Evolutionary conservation across 64 coral and sea anemone genomes (phyloP), one percentile per base, ranked within the genome.

Genomic region (Stichodactyla helianthus): DNA sequence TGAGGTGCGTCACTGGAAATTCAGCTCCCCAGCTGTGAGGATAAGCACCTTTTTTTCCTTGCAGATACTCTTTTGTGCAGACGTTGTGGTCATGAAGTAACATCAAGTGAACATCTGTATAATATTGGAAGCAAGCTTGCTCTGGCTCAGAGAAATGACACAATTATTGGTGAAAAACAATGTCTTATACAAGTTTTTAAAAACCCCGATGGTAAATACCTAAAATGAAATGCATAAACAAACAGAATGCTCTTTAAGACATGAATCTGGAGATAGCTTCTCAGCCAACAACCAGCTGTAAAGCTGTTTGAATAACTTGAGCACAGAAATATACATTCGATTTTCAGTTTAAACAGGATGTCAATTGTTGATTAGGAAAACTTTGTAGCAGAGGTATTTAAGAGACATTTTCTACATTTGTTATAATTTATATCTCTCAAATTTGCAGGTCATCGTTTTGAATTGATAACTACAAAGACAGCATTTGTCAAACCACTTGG

Each of bases 101-200:
- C 91, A 7, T 82, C 68, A 26, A 79, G 84, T 78, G 87, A 84
- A 80, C 83, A 96, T 53, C 79, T 96, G 10, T 56, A 85, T 12
- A 93, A 87, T 54, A 85, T 87, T 19, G 90, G 87, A 17, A 96
- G 94, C 59, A 96, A 96, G 53, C 79, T 93, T 71, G 88, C 94
- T 50, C 60, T 96, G 70, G 53, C 91, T 70, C 84, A 89, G 84
- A 93, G 94, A 79, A 96, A 96, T 96, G 94, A 96, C 82, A 96
- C 94, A 19, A 76, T 96, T 23, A 84, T 96, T 27, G 94, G 94
- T 23, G 80, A 89, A 52, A 82, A 93, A 25, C 85, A 83, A 7
- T 93, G 91, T 35, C 86, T 96, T 31, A 90, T 96, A 44, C 94
- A 96, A 52, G 85, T 96, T 23, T 90, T 96, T 79, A 78, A 85